phyloP scores from a whole-genome alignment of 2,113 vertebrate species.

The Labeo rohita region DNA sequence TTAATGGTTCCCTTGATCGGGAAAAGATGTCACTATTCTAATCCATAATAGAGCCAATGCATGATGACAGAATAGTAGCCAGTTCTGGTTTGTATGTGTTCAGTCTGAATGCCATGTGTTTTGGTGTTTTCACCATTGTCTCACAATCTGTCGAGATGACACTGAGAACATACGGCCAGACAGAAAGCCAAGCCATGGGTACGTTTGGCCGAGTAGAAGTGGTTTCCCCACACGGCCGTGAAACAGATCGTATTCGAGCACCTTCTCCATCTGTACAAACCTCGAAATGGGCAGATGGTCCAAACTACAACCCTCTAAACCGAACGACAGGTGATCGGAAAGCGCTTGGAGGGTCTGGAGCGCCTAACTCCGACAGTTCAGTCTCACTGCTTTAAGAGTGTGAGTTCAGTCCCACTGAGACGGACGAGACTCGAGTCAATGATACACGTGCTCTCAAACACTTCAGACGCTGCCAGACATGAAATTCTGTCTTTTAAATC shows the following conservation, averaged over 20 bases:
- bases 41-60: background rate
- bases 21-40: background rate
- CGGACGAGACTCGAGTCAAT: background rate
- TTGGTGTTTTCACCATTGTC: background rate
- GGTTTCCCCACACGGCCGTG: slow-evolving; percentile 58
- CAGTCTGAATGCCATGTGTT: slow-evolving; percentile 3
- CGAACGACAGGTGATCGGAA: background rate
- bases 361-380: background rate
- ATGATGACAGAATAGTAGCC: background rate
- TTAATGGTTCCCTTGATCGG: background rate
- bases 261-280: slow-evolving; percentile 6
- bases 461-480: too few species aligned
- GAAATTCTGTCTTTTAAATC: too few species aligned
- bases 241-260: slow-evolving; percentile 56
- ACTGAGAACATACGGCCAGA: slow-evolving; percentile 41
- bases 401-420: background rate
- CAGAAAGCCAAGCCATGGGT: slow-evolving; percentile 32
- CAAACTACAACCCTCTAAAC: background rate
- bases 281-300: background rate
- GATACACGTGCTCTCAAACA: background rate
- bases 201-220: slow-evolving; percentile 12
- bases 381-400: too few species aligned
- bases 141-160: slow-evolving; percentile 10
- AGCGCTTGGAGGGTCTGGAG: background rate
- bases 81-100: background rate